Evolutionary conservation across 2,113 vertebrate genomes (phyloP), one percentile per base, ranked within the genome.

Genomic region (Chunga burmeisteri): DNA sequence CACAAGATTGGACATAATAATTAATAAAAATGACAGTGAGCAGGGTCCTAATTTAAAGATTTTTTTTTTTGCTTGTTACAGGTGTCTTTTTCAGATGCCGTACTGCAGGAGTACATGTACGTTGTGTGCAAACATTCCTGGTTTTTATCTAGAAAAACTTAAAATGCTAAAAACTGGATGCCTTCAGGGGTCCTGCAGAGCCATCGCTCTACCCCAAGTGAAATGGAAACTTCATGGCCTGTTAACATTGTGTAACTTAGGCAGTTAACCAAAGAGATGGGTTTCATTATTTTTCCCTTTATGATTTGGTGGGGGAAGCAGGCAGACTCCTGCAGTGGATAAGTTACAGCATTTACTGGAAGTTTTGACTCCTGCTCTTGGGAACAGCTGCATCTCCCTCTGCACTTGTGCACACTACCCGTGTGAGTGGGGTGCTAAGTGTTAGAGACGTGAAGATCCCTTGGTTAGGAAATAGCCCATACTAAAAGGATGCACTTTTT

Each of bases 381-480:
- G 29, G 47, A 85, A 9, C 27, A 71, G 30, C 42, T 75, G 21
- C 29, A 36, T 71, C 21, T 38, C 65, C 23, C 21, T 49, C 49
- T 8, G 16, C 2, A 3, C 4, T 68, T n/a, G n/a, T n/a, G n/a
- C n/a, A n/a, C n/a, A n/a, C n/a, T 80, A 16, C 8, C 25, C 0
- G 0, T 19, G 5, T 30, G 19, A 34, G 40, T 4, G 12, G 2
- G 6, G 6, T 78, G 34, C 36, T 81, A n/a, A 61, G 56, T 0
- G 0, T 52, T 81, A 61, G 19, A 65, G 38, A 17, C 5, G 7
- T 2, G 0, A 56, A 55, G 89, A 50, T 47, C 61, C 12, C 16
- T 44, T 66, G 16, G 16, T 59, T 72, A 50, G 19, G 30, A 44
- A 58, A 32, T 23, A 81, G 3, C 11, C 14, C 5, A 10, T 56